Conservation (phyloP, 2,888 invertebrate genomes). For the Dysmachus trigonus region DNA sequence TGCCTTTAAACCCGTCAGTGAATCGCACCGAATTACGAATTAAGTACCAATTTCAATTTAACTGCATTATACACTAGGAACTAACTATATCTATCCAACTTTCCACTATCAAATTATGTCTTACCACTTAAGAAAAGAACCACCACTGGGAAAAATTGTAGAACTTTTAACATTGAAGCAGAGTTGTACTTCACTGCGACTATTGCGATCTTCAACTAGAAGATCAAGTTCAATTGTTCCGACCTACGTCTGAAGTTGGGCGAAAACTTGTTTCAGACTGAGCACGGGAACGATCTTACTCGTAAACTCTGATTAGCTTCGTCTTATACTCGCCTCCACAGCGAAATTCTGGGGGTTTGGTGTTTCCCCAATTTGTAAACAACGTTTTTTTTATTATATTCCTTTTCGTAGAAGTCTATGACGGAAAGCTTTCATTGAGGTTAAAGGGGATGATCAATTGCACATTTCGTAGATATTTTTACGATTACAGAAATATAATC, state of each 20-base stretch:
- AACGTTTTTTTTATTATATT: not conserved
- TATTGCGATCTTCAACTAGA: not conserved
- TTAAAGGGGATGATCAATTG: not conserved
- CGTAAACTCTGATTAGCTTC: not conserved
- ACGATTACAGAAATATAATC: not conserved
- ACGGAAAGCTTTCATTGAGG: not conserved
- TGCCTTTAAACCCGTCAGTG: too few relatives aligned
- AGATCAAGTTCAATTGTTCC: not conserved
- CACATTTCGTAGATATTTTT: not conserved
- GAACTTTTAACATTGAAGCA: not conserved
- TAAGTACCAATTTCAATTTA: too few relatives aligned
- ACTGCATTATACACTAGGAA: not conserved
- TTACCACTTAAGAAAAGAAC: not conserved
- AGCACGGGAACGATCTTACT: not conserved
- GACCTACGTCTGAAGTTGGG: not conserved
- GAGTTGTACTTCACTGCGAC: not conserved
- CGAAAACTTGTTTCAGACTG: not conserved
- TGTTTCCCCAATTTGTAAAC: not conserved
- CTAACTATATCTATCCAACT: not conserved
- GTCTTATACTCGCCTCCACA: not conserved
- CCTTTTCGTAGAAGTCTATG: not conserved
- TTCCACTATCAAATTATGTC: not conserved
- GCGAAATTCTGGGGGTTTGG: not conserved
- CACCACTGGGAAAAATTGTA: not conserved
- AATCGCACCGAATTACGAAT: too few relatives aligned